These are phyloP conservation scores for Aplochiton taeniatus DNA, from an alignment of 2,797 vertebrate genomes.

Conservation along the genomic window DNA sequence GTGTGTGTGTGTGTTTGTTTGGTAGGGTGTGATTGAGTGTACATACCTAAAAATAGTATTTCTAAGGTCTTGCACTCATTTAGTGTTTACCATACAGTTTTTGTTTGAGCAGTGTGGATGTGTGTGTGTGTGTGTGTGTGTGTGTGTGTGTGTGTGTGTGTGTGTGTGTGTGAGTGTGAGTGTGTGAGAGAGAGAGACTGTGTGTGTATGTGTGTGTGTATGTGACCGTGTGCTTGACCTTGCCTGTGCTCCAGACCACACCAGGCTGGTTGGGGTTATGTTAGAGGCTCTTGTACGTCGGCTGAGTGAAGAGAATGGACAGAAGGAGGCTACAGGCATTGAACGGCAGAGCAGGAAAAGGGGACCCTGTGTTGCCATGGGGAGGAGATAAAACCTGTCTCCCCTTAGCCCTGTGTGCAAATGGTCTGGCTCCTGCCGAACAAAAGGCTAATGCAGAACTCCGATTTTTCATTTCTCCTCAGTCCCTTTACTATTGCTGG, in stretches of 20 bases:
- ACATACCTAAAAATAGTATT: background rate
- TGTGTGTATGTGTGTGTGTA: background rate
- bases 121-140: slow-evolving; percentile 7
- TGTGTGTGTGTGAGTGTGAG: background rate
- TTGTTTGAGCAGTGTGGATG: background rate
- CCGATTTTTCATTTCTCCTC: slow-evolving; percentile 32
- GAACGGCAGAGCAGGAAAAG: slow-evolving; percentile 38
- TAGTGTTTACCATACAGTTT: background rate
- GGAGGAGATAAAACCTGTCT: slow-evolving; percentile 35
- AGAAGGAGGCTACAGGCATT: slow-evolving; percentile 67
- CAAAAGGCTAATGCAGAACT: slow-evolving; percentile 39
- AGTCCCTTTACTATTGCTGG: slow-evolving; percentile 24
- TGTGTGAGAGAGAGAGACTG: slow-evolving; percentile 2
- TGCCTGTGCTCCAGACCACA: slow-evolving; percentile 41
- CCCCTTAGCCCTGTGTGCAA: slow-evolving; percentile 44
- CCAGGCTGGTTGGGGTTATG: slow-evolving; percentile 43
- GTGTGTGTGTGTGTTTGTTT: too few relatives aligned
- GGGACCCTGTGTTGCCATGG: slow-evolving; percentile 17
- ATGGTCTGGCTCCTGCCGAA: background rate
- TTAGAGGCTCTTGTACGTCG: slow-evolving; percentile 53
- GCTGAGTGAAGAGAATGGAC: slow-evolving; percentile 63
- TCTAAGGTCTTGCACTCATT: background rate
- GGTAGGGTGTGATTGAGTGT: too few relatives aligned
- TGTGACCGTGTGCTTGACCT: slow-evolving; percentile 39
- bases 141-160: slow-evolving; percentile 9